These are phyloP conservation scores for Temnothorax unifasciatus DNA, from an alignment of 2,888 invertebrate species.

Conservation along the genomic window DNA sequence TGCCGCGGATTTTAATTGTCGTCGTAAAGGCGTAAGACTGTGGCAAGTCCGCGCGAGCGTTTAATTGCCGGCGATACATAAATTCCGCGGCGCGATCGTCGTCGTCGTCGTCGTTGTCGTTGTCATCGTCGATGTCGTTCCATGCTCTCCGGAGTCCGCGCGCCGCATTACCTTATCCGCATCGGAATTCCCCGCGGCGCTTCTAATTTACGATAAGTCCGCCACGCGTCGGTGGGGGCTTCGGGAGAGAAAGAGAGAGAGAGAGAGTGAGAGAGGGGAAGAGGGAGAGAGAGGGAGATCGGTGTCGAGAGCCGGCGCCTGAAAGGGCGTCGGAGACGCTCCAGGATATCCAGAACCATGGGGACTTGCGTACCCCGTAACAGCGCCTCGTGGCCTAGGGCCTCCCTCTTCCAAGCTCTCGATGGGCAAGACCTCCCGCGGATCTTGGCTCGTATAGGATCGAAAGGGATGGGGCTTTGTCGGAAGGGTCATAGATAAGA, in stretches of 20 bases:
- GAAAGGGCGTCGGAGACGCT: conserved; percentile 63
- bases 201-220: conserved; percentile 79
- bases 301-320: conserved; percentile 73
- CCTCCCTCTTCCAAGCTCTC: conserved; percentile 11
- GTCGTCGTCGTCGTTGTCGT: conserved; percentile 40
- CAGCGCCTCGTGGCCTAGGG: conserved; percentile 4
- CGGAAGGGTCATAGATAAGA: conserved; percentile 40
- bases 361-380: conserved; percentile 42
- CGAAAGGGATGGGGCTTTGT: conserved; percentile 12
- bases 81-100: conserved; percentile 70
- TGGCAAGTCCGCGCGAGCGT: conserved; percentile 62
- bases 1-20: conserved; percentile 54
- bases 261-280: neutral
- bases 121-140: conserved; percentile 61
- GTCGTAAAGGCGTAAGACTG: conserved; percentile 60
- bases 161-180: conserved; percentile 66
- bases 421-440: conserved; percentile 43
- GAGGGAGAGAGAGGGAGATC: neutral
- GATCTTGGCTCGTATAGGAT: conserved; percentile 45
- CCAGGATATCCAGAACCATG: conserved; percentile 55
- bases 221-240: conserved; percentile 62
- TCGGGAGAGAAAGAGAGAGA: neutral
- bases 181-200: conserved; percentile 77
- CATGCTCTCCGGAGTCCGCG: conserved; percentile 45
- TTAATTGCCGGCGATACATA: conserved; percentile 76